Conservation (phyloP, 2,888 invertebrate species). For the Lysandra bellargus region DNA sequence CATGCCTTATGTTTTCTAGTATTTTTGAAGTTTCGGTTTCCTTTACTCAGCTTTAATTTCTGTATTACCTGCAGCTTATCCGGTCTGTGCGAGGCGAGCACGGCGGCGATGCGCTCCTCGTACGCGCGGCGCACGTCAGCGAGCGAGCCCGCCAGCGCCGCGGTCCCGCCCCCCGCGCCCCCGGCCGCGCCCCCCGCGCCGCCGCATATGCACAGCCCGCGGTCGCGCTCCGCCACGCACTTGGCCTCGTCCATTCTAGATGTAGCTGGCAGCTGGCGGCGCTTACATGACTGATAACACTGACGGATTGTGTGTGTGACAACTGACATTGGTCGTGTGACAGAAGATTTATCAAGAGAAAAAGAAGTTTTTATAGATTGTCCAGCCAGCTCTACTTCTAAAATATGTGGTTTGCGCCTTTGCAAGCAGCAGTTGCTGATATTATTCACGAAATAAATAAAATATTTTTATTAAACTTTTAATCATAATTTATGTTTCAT, state of each 20-base stretch:
- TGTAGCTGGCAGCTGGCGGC: neutral
- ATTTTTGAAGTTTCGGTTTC: too few relatives aligned
- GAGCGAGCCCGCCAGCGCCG: constrained; percentile 67
- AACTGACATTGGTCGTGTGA: neutral
- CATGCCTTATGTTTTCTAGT: too few relatives aligned
- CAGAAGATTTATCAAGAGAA: neutral
- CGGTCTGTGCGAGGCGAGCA: constrained; percentile 70
- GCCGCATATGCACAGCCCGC: constrained; percentile 50
- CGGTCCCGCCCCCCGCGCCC: constrained; percentile 45
- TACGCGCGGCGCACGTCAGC: constrained; percentile 83
- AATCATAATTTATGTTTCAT: too few relatives aligned
- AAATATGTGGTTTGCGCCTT: too few relatives aligned
- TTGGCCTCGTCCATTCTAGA: constrained; percentile 46
- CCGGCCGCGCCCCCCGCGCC: constrained; percentile 47
- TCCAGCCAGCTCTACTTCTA: neutral
- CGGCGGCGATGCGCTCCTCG: constrained; percentile 79
- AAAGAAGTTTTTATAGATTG: neutral
- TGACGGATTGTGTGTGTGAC: neutral
- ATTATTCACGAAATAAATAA: neutral
- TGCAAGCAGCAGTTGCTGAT: neutral
- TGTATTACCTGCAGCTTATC: constrained; percentile 54
- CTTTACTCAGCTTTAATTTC: neutral
- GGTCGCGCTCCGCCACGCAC: constrained; percentile 50
- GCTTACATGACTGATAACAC: constrained; percentile 13
- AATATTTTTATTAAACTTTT: too few relatives aligned